A percentile compares a stretch with the other conserved stretches of the same genome.
Conservation (phyloP, 2,888 invertebrate species). For the Rhagium mordax region DNA sequence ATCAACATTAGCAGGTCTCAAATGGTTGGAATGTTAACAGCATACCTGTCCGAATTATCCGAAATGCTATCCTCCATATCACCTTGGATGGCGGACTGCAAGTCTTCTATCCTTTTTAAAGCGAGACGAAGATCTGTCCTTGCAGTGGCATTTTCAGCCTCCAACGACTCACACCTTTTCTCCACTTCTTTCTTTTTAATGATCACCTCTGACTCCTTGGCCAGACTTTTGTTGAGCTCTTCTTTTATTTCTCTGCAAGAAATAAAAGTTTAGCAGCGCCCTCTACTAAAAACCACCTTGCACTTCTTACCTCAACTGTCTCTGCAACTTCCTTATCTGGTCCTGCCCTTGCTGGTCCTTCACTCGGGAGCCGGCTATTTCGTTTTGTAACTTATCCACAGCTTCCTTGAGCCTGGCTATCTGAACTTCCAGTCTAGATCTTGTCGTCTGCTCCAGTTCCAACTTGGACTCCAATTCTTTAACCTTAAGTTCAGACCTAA, state of each 20-base stretch:
- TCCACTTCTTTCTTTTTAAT: conserved; percentile 85
- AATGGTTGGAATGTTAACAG: not conserved
- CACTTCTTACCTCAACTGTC: conserved; percentile 74
- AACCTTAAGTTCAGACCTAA: conserved; percentile 85
- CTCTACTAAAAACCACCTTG: not conserved
- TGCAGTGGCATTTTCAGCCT: conserved; percentile 81
- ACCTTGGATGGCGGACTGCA: conserved; percentile 94
- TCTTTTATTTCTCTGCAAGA: conserved; percentile 81
- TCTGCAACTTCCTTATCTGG: conserved; percentile 81
- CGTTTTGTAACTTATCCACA: conserved; percentile 81
- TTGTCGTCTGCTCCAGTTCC: conserved; percentile 91
- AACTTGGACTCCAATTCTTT: conserved; percentile 92
- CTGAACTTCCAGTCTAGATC: conserved; percentile 87
- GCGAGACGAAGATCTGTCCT: conserved; percentile 89
- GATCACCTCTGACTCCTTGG: conserved; percentile 83
- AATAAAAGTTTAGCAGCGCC: not conserved
- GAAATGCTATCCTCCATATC: conserved; percentile 81
- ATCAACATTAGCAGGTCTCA: not conserved
- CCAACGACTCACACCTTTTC: conserved; percentile 79
- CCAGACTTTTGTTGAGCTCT: conserved; percentile 80
- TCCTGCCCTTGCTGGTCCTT: conserved; percentile 87
- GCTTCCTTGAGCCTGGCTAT: conserved; percentile 80
- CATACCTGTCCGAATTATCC: conserved; percentile 79
- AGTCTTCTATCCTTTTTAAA: conserved; percentile 89
- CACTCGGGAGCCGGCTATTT: conserved; percentile 79